Conservation (phyloP, 1,140 invertebrate genomes). For the Lepeophtheirus salmonis region DNA sequence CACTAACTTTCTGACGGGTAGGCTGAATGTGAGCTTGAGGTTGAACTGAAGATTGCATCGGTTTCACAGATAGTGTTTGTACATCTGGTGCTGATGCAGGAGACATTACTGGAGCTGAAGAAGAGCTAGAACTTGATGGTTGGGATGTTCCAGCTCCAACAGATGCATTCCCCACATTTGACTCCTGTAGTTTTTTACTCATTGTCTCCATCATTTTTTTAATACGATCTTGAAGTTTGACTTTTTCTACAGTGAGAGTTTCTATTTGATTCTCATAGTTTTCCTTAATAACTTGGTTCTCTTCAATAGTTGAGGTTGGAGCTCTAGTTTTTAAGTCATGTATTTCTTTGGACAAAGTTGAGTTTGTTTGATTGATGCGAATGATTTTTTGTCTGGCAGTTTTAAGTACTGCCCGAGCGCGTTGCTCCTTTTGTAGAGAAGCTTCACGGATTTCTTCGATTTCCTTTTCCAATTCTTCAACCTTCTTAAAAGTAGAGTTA, state of each 20-base stretch:
- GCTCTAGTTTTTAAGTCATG: background rate
- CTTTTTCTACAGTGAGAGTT: background rate
- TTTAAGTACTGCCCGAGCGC: slow-evolving; percentile 3
- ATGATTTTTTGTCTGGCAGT: background rate
- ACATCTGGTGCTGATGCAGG: background rate
- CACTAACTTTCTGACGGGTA: background rate
- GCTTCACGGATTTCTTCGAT: background rate
- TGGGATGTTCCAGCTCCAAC: background rate
- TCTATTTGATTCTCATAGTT: slow-evolving; percentile 8
- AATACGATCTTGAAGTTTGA: background rate
- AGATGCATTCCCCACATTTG: background rate
- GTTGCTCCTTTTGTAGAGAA: background rate
- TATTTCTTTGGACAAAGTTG: background rate
- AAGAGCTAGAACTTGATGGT: background rate
- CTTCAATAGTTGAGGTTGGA: background rate
- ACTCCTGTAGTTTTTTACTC: background rate
- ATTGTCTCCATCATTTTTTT: slow-evolving; percentile 2
- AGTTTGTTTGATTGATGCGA: background rate
- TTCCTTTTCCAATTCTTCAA: background rate
- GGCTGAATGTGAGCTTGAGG: slow-evolving; percentile 18
- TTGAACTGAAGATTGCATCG: background rate
- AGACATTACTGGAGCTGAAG: background rate
- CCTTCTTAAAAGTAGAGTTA: background rate
- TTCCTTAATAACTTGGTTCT: background rate
- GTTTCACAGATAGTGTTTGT: background rate